Conservation (phyloP, 2,888 invertebrate species). For the Lasioglossum pauxillum region DNA sequence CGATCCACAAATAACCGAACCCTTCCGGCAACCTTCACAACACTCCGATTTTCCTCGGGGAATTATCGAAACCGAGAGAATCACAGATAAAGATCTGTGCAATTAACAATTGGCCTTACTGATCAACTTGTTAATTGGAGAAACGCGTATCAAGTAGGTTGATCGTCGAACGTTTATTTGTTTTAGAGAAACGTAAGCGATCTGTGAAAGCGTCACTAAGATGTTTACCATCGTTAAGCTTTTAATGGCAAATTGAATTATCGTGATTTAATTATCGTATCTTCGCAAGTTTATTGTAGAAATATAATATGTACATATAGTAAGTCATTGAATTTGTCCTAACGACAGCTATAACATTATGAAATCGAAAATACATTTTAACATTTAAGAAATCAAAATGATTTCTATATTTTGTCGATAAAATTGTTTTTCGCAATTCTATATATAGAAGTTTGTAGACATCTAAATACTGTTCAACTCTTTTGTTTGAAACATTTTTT, state of each 20-base stretch:
- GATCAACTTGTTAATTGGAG: not conserved
- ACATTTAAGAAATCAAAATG: too few relatives aligned
- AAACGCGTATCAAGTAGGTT: not conserved
- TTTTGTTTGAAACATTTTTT: too few relatives aligned
- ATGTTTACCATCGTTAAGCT: not conserved
- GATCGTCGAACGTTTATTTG: not conserved
- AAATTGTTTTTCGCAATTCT: too few relatives aligned
- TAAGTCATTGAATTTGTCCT: too few relatives aligned
- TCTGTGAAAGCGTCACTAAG: not conserved
- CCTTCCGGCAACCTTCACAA: not conserved
- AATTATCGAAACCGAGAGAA: not conserved
- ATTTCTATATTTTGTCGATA: too few relatives aligned
- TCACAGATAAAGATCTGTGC: not conserved
- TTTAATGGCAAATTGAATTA: not conserved
- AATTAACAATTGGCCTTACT: not conserved
- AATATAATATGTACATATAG: too few relatives aligned
- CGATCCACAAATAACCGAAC: not conserved
- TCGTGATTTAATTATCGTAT: too few relatives aligned
- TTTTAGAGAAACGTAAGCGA: not conserved
- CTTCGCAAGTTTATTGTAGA: too few relatives aligned
- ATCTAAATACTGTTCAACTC: too few relatives aligned
- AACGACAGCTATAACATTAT: too few relatives aligned
- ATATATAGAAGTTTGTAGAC: too few relatives aligned
- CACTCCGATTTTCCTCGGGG: not conserved
- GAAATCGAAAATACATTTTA: too few relatives aligned